Percentiles rank a stretch among this genome's conserved stretches.
Conservation (phyloP, 2,888 invertebrate genomes). For the Dolichopus griseipennis region DNA sequence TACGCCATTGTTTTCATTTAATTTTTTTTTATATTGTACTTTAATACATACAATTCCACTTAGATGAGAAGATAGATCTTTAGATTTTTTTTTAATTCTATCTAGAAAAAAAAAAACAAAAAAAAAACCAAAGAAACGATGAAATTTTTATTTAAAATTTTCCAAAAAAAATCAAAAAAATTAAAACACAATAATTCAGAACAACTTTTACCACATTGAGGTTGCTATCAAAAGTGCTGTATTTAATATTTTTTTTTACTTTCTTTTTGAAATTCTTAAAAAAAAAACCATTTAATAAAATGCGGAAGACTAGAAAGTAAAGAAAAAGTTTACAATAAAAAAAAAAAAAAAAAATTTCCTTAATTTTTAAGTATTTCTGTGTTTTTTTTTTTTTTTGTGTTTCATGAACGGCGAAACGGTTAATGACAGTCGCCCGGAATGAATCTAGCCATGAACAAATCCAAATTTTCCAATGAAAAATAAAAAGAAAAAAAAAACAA, state of each 20-base stretch:
- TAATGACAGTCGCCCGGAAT: slow-evolving; percentile 4
- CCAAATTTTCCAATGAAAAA: not conserved
- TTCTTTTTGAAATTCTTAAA: not conserved
- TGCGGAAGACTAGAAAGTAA: too few relatives aligned
- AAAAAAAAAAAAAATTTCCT: not conserved
- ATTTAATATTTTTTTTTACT: not conserved
- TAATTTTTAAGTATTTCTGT: not conserved
- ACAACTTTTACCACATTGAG: slow-evolving; percentile 4
- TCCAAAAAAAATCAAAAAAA: too few relatives aligned
- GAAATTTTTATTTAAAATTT: too few relatives aligned
- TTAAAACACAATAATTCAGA: not conserved
- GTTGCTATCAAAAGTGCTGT: not conserved
- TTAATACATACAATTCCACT: not conserved
- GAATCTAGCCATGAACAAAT: not conserved
- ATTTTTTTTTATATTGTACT: not conserved
- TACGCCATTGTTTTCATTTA: not conserved
- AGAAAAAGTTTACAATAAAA: not conserved
- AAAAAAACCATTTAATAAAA: too few relatives aligned
- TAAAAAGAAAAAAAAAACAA: not conserved
- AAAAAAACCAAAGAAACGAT: too few relatives aligned
- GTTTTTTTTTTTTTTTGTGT: not conserved
- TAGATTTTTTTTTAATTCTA: not conserved
- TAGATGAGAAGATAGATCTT: not conserved
- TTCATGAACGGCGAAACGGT: not conserved
- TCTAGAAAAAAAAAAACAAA: too few relatives aligned